Evolutionary conservation across 2,113 vertebrate genomes (phyloP), one percentile per base, ranked within the genome.

Genomic region (Chelonoidis abingdonii): DNA sequence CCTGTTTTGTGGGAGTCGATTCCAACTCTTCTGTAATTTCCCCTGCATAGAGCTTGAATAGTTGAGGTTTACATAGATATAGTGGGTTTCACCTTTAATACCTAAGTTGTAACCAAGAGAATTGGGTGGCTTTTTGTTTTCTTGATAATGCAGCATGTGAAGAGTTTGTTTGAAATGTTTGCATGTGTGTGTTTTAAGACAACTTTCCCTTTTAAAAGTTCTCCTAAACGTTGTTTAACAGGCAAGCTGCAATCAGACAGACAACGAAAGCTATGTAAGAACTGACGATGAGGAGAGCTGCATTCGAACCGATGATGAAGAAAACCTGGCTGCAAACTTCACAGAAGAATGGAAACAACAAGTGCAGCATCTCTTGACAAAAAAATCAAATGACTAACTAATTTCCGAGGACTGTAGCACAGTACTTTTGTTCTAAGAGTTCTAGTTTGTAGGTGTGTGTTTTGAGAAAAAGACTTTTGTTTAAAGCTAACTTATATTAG

Each of bases 361-460:
- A 80, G 93, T 96, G 93, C 97, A 98, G 96, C 98, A 91, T 96
- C 98, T 98, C 97, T 98, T 91, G 96, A 92, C 97, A 95, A 97
- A 95, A 96, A 92, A 96, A 92, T 94, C 97, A 83, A 89, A 80
- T 94, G 96, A 97, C 93, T 91, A 96, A 96, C 97, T 97, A 97
- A 91, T 93, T 96, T 97, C 98, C 91, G 97, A 98, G 93, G 98
- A 98, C 97, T 97, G 90, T 97, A 98, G 98, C 94, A 98, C 98
- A 98, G 98, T 98, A 98, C 95, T 97, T 98, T 95, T 97, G 95
- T 98, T 98, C 98, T 98, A 97, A 98, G 96, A 98, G 96, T 97
- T 97, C 97, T 98, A 99, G 98, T 98, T 98, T 95, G 38, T 98
- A 98, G 98, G 85, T 98, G 97, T 98, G 98, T 98, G 97, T 98